Evolutionary conservation across 2,888 invertebrate genomes (phyloP).

Genomic region (Drosophila cognata): DNA sequence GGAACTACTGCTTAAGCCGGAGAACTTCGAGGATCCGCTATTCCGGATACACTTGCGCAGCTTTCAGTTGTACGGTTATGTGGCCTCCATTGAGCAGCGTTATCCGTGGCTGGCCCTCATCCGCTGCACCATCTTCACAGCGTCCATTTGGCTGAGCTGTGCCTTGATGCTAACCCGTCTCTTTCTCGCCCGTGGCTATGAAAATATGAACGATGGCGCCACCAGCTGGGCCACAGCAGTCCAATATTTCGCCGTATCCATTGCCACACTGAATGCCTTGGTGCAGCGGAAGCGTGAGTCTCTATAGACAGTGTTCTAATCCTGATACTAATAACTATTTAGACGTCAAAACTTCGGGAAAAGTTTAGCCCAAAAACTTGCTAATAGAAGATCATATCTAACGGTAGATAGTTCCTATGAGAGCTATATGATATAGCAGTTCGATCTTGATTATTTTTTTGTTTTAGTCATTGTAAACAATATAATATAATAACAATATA

Average conservation of each 20-base stretch:
- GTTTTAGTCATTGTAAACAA: too few relatives aligned
- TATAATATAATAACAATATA: too few relatives aligned
- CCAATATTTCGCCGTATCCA: constrained; percentile 70
- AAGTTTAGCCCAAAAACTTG: background rate
- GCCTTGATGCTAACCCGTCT: constrained; percentile 54
- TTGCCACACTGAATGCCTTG: constrained; percentile 70
- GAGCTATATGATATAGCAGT: background rate
- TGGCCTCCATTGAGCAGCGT: constrained; percentile 59
- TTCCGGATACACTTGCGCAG: constrained; percentile 64
- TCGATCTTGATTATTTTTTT: too few relatives aligned
- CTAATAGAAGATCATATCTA: background rate
- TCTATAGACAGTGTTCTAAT: background rate
- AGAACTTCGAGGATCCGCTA: constrained; percentile 65
- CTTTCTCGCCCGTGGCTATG: constrained; percentile 51
- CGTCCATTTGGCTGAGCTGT: constrained; percentile 66
- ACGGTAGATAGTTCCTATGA: background rate
- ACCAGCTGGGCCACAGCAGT: constrained; percentile 72
- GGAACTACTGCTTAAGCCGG: constrained; percentile 51
- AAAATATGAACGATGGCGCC: constrained; percentile 59
- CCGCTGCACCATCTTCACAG: constrained; percentile 67
- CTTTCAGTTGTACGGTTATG: constrained; percentile 68
- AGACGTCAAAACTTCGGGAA: background rate
- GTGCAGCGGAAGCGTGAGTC: constrained; percentile 68
- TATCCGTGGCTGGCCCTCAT: constrained; percentile 51
- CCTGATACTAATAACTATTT: background rate